Base-by-base conservation (phyloP, 2,888 invertebrate species). In the Leucania comma region DNA sequence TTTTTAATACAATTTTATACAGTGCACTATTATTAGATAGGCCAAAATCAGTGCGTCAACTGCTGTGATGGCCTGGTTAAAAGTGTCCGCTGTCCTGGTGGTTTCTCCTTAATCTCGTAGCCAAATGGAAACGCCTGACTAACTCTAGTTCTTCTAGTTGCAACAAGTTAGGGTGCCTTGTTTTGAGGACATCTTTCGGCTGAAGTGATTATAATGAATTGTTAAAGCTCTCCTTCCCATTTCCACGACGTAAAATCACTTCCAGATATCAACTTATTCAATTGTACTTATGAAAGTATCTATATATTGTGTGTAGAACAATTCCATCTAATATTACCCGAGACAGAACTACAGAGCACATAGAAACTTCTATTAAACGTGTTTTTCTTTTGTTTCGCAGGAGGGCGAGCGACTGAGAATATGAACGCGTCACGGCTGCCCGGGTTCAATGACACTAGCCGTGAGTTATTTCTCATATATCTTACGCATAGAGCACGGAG, bases 351-450 rank as follows among this genome's bases (percentile, higher is more conserved):
- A 35, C 29, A 42, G 50, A 17, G 8, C 68, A 48, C 50, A 35
- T 35, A 38, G 5, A 48, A 58, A 61, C 61, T 35, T 73, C 24
- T 42, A 73, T 59, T 59, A 78, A 78, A 42, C 17, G 32, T 75
- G 50, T 72, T 78, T 61, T 69, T 53, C 64, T 83, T 66, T 89
- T 90, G 82, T 91, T 93, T 70, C 0, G 17, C 92, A 95, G 95
- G 94, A 93, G 95, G 94, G 91, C 94, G 94, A 92, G 94, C 94
- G 95, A 92, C 90, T 85, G 87, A 71, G 72, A 94, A 84, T 88
- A 95, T 95, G 95, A 95, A 95, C 89, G 90, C 89, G 80, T 91
- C 95, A 88, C 89, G 82, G 76, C 86, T 86, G 69, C 89, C 88
- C 80, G 91, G 84, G 85, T 85, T 92, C 85, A 95, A 95, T 87